These are phyloP conservation scores for Bucorvus abyssinicus DNA, from an alignment of 2,797 vertebrate species.

Conservation along the genomic window DNA sequence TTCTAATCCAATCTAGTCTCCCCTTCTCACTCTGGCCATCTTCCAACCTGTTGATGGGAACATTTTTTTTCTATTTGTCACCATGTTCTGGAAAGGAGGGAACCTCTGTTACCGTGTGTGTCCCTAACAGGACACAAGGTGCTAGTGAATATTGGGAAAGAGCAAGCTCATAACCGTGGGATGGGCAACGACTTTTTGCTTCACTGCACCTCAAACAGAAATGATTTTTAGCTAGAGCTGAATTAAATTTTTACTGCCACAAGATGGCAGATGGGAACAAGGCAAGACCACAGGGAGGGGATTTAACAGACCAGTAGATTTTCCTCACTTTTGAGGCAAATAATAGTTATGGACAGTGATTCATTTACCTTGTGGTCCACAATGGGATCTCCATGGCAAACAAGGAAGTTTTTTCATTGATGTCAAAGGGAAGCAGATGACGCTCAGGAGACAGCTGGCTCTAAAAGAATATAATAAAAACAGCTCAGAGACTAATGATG, in stretches of 20 bases:
- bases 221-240: background rate
- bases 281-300: background rate
- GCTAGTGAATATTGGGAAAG: fast-evolving
- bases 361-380: background rate
- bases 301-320: background rate
- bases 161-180: fast-evolving
- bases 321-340: background rate
- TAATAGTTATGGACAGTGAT: background rate
- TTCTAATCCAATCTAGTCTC: background rate
- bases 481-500: background rate
- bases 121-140: background rate
- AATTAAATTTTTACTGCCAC: conserved; percentile 10
- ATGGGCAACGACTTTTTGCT: background rate
- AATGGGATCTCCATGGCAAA: background rate
- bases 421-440: background rate
- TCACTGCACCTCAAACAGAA: fast-evolving
- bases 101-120: background rate
- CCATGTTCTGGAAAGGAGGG: background rate
- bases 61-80: background rate
- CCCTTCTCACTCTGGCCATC: background rate
- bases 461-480: background rate
- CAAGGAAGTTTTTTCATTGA: background rate
- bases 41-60: background rate
- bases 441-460: fast-evolving
- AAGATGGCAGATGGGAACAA: conserved; percentile 52